Evolutionary conservation across 2,113 vertebrate genomes (phyloP), one percentile per base, ranked within the genome.

Genomic region (Dissostichus mawsoni): DNA sequence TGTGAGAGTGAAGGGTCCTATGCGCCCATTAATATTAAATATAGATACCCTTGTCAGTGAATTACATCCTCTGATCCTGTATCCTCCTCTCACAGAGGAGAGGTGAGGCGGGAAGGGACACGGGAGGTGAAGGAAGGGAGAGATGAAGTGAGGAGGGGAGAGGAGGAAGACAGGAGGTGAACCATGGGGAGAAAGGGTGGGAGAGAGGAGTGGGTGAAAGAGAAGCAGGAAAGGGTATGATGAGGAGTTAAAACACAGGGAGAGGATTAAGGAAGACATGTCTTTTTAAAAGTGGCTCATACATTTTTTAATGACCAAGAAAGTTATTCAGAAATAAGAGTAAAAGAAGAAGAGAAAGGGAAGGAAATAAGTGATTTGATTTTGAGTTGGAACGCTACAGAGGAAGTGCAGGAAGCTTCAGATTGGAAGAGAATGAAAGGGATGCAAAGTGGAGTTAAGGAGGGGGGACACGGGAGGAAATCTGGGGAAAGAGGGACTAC

Each of bases 1-100:
- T 74, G 81, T 5, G 69, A 81, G 76, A 89, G 83, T 92, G 92
- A 96, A 95, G 94, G 95, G 95, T 96, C 94, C 94, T 93, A 86
- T 80, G 95, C 76, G 86, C 85, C 96, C 96, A 97, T 98, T 97
- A 98, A 98, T 98, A 98, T 97, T 98, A 97, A 97, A 97, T 98
- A 98, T 97, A 97, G 97, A 99, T 98, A 96, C 95, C 96, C 96
- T 97, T 99, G 98, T 97, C 97, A 96, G 95, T 94, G 95, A 97
- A 97, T 97, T 97, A 96, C 96, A 97, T 96, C 94, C 89, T 64
- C 93, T 94, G 93, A 97, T 97, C 96, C 83, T 50, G 94, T 96
- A 96, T 96, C 94, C 94, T 96, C 93, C 95, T 88, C 89, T 86
- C 76, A 90, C 80, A 90, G 86, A 93, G 90, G 84, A 90, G 87